Percentiles rank a stretch among this genome's conserved stretches.
Evolutionary conservation across 2,113 vertebrate genomes (phyloP).

Genomic region (Ceratotherium simum): DNA sequence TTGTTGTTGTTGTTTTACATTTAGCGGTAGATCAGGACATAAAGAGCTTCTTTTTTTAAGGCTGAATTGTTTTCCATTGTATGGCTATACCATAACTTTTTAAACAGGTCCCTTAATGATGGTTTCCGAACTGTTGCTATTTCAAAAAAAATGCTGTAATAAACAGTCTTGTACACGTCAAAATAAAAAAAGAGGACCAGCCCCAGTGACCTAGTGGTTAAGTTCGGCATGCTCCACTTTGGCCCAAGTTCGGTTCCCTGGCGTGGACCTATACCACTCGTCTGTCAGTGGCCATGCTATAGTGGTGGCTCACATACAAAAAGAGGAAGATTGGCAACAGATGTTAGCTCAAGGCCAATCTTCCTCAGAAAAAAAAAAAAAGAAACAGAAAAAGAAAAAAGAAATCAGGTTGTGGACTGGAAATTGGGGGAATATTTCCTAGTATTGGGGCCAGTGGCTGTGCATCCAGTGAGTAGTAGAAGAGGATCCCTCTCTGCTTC

Average conservation of each 20-base stretch:
- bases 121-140: background rate
- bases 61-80: background rate
- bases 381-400: background rate
- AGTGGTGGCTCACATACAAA: too few relatives aligned
- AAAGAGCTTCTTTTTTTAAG: background rate
- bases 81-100: background rate
- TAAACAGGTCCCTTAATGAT: background rate
- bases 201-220: too few relatives aligned
- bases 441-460: background rate
- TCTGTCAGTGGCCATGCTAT: too few relatives aligned
- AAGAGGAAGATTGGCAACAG: too few relatives aligned
- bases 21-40: background rate
- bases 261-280: too few relatives aligned
- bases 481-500: background rate
- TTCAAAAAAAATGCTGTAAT: background rate
- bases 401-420: background rate
- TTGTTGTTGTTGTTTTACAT: background rate
- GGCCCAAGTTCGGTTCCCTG: too few relatives aligned
- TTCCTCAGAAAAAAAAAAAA: too few relatives aligned
- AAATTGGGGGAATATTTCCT: conserved; percentile 7
- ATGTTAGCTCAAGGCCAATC: too few relatives aligned
- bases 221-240: too few relatives aligned
- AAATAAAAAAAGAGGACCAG: too few relatives aligned
- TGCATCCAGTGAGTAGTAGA: background rate
- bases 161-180: background rate